These are phyloP conservation scores for Colossoma macropomum DNA, from an alignment of 2,113 vertebrate genomes.

Conservation along the genomic window DNA sequence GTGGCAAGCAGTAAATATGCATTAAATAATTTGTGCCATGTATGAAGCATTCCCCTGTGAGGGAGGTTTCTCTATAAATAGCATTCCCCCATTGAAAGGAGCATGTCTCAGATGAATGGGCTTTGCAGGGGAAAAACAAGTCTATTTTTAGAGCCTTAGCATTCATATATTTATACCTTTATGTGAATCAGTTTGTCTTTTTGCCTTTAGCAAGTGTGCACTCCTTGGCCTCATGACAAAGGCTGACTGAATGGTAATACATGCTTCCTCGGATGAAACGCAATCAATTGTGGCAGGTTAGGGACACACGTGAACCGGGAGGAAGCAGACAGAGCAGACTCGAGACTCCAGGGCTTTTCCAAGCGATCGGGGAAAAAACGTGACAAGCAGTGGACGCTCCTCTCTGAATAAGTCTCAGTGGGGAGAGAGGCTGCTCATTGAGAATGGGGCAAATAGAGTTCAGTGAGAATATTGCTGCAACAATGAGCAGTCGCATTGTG, in stretches of 20 bases:
- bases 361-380: constrained; percentile 52
- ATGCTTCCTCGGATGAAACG: constrained; percentile 48
- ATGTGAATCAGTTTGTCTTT: constrained; percentile 56
- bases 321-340: constrained; percentile 39
- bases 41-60: constrained; percentile 26
- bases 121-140: constrained; percentile 41
- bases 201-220: constrained; percentile 46
- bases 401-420: constrained; percentile 27
- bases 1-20: constrained; percentile 8
- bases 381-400: constrained; percentile 44
- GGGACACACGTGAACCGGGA: constrained; percentile 52
- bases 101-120: constrained; percentile 49
- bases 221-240: constrained; percentile 38
- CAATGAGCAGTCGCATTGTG: constrained; percentile 6
- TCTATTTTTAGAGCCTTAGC: constrained; percentile 53
- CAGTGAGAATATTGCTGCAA: constrained; percentile 21
- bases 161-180: constrained; percentile 56
- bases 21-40: constrained; percentile 3
- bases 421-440: constrained; percentile 13
- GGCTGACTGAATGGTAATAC: constrained; percentile 47
- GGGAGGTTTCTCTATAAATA: constrained; percentile 34
- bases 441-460: constrained; percentile 19
- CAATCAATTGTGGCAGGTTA: constrained; percentile 62
- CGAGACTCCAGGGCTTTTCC: constrained; percentile 52
- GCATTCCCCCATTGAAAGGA: constrained; percentile 32